These are phyloP conservation scores for Python bivittatus DNA, from an alignment of 2,113 vertebrate species.

Conservation along the genomic window DNA sequence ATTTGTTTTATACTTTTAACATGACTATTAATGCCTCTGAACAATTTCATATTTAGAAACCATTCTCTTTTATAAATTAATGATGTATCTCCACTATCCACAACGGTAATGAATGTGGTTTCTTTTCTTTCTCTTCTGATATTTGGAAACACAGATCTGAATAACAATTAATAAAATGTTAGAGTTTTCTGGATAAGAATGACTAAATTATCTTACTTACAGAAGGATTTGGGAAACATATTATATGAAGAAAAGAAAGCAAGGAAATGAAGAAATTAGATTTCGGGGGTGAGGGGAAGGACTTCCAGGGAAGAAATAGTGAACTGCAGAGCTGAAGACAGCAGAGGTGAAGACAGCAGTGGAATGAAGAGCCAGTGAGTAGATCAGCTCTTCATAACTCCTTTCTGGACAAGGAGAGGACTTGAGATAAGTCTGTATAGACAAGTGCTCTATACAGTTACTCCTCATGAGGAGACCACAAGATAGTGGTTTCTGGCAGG, in stretches of 20 bases:
- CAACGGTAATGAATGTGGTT: conserved; percentile 42
- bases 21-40: conserved; percentile 39
- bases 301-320: no score
- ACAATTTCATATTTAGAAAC: conserved; percentile 34
- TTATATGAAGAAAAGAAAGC: neutral
- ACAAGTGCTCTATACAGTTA: no score
- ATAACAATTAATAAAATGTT: neutral
- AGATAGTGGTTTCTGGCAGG: no score
- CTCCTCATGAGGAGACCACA: no score
- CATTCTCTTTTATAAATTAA: conserved; percentile 31
- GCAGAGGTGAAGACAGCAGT: no score
- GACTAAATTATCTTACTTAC: neutral
- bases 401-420: no score
- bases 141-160: neutral
- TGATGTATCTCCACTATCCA: conserved; percentile 56
- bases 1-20: conserved; percentile 51
- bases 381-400: no score
- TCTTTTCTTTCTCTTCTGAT: conserved; percentile 42
- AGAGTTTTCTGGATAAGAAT: neutral
- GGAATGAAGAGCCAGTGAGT: no score
- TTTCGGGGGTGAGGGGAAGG: no score
- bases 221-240: neutral
- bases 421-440: no score
- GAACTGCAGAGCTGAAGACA: no score
- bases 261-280: neutral